Base-by-base conservation (phyloP, 2,888 invertebrate genomes). In the Drosophila testacea region DNA sequence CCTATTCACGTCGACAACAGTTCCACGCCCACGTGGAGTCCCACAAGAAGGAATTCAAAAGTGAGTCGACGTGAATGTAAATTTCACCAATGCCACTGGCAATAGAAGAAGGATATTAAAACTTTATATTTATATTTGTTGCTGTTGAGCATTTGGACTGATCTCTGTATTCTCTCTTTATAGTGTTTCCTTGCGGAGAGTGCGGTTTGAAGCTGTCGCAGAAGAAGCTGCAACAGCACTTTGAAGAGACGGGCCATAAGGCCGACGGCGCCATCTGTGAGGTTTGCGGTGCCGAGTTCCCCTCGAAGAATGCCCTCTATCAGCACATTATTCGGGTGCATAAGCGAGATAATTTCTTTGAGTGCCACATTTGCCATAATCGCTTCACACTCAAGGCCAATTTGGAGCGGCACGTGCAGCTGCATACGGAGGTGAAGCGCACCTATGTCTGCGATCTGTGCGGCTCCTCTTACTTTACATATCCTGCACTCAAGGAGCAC, bases 11-110 rank as follows among this genome's bases (percentile, higher is more conserved):
- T 27, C 90, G 92, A 30, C 93, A 93, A 70, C 93, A 93, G 76
- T 93, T 92, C 75, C 92, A 91, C 69, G 92, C 92, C 59, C 93
- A 93, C 77, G 91, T 92, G 68, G 92, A 92, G 82, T 91, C 92
- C 75, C 93, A 93, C 88, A 92, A 92, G 82, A 92, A 92, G 88
- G 92, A 92, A 85, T 90, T 91, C 87, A 92, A 92, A 92, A 91
- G 92, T 92, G 92, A 91, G 90, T 91, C 88, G 78, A 55, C 60
- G 77, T 73, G 87, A 89, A 90, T 91, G 90, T 90, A 90, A 90
- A 91, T 90, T 90, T 90, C 90, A 80, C 65, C 77, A 69, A 81
- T 27, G 52, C 66, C 38, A 38, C 36, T 42, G 39, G 9, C 41
- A 16, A 16, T 36, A 47, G 34, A 36, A 34, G 10, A 22, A 36